Evolutionary conservation across 2,113 vertebrate species (phyloP), one percentile per base, ranked within the genome.

Genomic region (Oostethus manadensis): DNA sequence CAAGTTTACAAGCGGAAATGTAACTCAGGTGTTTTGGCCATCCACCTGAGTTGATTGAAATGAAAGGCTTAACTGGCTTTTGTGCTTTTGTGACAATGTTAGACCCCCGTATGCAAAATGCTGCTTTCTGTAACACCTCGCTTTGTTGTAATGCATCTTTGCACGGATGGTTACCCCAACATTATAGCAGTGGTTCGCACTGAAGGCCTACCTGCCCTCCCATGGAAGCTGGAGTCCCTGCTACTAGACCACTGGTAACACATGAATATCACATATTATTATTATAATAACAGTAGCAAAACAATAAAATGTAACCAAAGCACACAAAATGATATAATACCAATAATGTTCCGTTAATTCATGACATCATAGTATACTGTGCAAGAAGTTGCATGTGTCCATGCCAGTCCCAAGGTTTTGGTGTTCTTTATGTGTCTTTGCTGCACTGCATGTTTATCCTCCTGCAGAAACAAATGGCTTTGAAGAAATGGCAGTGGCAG

Each of bases 401-500:
- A n/a, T n/a, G n/a, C n/a, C n/a, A 1, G 14, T 23, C 17, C 51
- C 42, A 10, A 3, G 45, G 21, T 58, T 10, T 2, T 21, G 35
- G 16, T 2, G 1, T 10, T 8, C 21, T 61, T 50, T 68, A 51
- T 26, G 60, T 51, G 10, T 73, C 78, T 62, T 57, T 74, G 42
- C 42, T 8, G 23, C 74, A 60, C 3, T 42, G 51, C 0, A 9
- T 45, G 43, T 17, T 73, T 2, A 11, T 59, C 48, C 42, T 80
- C 49, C 76, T 68, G 61, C 84, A 88, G 76, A 76, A 82, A 76
- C 86, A 87, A 70, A 87, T 75, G 4, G 79, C 44, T 7, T 82
- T 88, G 79, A 88, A 88, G 75, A 89, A 86, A 61, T 22, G 84
- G 50, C 85, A 89, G 62, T 84, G 86, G 73, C 88, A 89, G 2